A percentile compares a stretch with the other conserved stretches of the same genome.
phyloP scores from a whole-genome alignment of 2,797 vertebrate species.

The Macrochelys suwanniensis region DNA sequence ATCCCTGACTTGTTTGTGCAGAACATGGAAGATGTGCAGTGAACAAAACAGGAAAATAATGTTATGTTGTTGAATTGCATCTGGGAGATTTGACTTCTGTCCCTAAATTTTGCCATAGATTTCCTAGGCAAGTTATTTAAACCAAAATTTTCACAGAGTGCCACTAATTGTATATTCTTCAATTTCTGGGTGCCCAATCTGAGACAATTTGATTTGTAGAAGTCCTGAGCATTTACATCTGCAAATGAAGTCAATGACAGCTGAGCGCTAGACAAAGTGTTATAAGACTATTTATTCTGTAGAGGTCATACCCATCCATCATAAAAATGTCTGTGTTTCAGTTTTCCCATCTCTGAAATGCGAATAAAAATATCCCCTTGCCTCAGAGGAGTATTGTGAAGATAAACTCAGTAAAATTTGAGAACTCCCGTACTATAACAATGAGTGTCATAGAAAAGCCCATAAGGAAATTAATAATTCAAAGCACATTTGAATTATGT shows the following conservation, averaged over 20 bases:
- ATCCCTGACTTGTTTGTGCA: background rate
- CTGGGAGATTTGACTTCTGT: background rate
- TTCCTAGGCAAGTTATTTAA: background rate
- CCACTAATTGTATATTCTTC: background rate
- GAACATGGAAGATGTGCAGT: background rate
- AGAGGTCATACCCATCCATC: too few species aligned
- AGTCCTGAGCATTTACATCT: background rate
- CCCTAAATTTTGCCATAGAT: background rate
- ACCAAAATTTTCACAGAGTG: background rate
- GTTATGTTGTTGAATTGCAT: background rate
- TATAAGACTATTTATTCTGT: background rate
- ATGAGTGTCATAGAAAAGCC: background rate
- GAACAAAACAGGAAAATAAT: background rate
- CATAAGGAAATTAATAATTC: background rate
- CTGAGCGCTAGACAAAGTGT: background rate
- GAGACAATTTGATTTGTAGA: background rate
- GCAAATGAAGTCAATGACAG: background rate
- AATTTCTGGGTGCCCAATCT: background rate
- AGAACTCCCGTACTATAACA: background rate
- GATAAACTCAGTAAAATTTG: background rate
- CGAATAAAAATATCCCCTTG: background rate
- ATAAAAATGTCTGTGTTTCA: background rate
- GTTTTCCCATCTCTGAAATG: background rate
- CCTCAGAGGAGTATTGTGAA: background rate
- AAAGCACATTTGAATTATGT: background rate